These are phyloP conservation scores for Maconellicoccus hirsutus DNA, from an alignment of 1,140 invertebrate species.

Conservation along the genomic window DNA sequence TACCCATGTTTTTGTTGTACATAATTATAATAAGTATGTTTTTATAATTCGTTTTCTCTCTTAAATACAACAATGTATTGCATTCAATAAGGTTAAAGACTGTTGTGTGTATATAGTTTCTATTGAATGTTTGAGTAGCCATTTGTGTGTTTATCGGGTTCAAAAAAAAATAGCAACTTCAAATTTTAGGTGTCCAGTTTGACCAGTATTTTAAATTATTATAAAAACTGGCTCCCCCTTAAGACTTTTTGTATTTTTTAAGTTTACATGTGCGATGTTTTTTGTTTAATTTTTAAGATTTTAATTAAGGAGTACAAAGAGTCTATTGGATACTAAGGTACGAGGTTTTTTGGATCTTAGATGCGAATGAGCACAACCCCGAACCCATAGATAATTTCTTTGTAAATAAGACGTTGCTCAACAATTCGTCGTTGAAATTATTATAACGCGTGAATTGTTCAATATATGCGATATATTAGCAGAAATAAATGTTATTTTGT, in stretches of 20 bases:
- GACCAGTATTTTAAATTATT: constrained; percentile 10
- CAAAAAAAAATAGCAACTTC: too few relatives aligned
- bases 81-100: background rate
- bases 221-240: background rate
- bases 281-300: background rate
- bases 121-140: background rate
- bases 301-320: background rate
- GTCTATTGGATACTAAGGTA: background rate
- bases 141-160: background rate
- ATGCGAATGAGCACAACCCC: background rate
- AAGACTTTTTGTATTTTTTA: constrained; percentile 10
- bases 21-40: background rate
- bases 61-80: background rate
- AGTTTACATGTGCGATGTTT: background rate
- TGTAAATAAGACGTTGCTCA: background rate
- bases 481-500: background rate
- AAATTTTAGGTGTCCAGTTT: background rate
- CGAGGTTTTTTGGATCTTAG: background rate
- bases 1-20: background rate
- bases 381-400: background rate
- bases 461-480: background rate
- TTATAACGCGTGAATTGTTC: background rate
- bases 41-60: background rate
- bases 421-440: background rate
- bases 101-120: background rate